Conservation (phyloP, 1,140 invertebrate genomes). For the Stegodyphus mimosarum region DNA sequence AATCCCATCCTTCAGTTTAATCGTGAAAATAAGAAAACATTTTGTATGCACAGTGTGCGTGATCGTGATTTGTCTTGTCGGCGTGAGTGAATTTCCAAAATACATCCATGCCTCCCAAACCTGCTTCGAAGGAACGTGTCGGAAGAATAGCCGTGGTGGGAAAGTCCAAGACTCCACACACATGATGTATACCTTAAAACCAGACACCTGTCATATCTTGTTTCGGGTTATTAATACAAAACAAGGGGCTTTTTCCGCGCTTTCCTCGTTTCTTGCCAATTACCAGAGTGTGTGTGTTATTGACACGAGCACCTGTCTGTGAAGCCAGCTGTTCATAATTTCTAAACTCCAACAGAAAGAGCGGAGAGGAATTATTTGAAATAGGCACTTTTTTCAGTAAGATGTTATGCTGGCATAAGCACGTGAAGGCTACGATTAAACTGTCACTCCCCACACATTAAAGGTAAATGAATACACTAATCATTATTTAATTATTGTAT, state of each 20-base stretch:
- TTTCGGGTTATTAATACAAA: constrained; percentile 28
- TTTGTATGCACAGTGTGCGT: constrained; percentile 12
- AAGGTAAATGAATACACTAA: too few species aligned
- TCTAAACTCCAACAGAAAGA: too few species aligned
- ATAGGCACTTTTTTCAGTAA: too few species aligned
- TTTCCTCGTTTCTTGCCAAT: neutral
- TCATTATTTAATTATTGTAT: too few species aligned
- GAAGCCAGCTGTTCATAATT: too few species aligned
- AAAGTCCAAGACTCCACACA: neutral
- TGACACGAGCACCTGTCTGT: too few species aligned
- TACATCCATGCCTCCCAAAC: constrained; percentile 2
- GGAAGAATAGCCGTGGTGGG: neutral
- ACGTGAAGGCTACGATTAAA: too few species aligned
- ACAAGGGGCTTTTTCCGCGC: neutral
- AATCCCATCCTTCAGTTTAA: too few species aligned
- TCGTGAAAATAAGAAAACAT: neutral
- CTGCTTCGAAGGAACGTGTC: neutral
- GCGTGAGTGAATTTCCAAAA: constrained; percentile 7
- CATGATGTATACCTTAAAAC: neutral
- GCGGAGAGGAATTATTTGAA: too few species aligned
- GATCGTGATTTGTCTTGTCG: constrained; percentile 11
- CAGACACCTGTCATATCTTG: constrained; percentile 42
- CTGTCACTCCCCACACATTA: too few species aligned
- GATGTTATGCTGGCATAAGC: too few species aligned
- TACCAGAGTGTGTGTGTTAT: too few species aligned